Evolutionary conservation across 2,113 vertebrate species (phyloP).

Genomic region (Chaetops frenatus): DNA sequence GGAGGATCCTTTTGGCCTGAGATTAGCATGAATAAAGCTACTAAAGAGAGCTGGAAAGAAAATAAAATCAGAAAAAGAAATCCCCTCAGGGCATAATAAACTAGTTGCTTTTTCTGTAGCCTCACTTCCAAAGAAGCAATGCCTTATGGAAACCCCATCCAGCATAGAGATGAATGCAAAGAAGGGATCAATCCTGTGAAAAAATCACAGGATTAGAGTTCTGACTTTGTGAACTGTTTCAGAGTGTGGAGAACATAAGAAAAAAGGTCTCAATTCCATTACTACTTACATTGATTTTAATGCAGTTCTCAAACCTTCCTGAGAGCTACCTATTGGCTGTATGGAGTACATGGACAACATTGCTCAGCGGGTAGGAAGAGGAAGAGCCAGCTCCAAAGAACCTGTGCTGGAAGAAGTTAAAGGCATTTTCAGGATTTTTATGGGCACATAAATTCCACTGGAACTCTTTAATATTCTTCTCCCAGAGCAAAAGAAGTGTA

Average conservation of each 20-base stretch:
- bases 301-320: not conserved
- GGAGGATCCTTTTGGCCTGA: not conserved
- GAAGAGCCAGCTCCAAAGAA: not conserved
- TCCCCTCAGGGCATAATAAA: not conserved
- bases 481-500: not conserved
- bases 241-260: not conserved
- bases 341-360: not conserved
- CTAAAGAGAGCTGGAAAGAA: not conserved
- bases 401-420: not conserved
- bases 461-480: not conserved
- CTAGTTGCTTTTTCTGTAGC: not conserved
- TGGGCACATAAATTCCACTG: not conserved
- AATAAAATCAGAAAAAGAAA: accelerated
- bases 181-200: not conserved
- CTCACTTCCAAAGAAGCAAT: not conserved
- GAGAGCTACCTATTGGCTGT: not conserved
- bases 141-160: not conserved
- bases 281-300: not conserved
- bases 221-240: not conserved
- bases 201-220: not conserved
- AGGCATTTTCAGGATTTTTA: not conserved
- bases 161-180: not conserved
- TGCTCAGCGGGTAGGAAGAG: not conserved
- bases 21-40: not conserved
- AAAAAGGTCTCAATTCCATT: not conserved